Evolutionary conservation across 2,113 vertebrate genomes (phyloP).

Genomic region (Butorides virescens): DNA sequence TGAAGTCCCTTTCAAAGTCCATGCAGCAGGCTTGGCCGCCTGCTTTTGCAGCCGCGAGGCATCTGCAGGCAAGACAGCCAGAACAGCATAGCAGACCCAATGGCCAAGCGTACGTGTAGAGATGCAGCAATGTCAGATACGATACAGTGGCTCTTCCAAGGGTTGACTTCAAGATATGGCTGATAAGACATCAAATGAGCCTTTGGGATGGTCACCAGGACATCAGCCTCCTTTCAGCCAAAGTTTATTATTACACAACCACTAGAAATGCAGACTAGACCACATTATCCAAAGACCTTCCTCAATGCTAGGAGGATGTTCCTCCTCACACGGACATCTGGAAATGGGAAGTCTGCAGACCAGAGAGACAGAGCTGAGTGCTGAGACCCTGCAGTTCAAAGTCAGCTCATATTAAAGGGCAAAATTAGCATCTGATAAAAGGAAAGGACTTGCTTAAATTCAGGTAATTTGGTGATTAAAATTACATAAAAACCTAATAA

Average conservation of each 20-base stretch:
- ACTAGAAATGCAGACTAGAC: not conserved
- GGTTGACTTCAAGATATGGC: not conserved
- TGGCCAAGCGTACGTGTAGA: rapidly evolving
- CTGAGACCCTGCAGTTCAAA: not conserved
- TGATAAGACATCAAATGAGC: not conserved
- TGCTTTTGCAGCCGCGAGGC: not conserved
- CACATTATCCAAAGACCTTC: not conserved
- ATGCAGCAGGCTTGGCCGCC: not conserved
- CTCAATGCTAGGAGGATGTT: not conserved
- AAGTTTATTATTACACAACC: not conserved
- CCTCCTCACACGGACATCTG: not conserved
- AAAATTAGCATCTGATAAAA: not conserved
- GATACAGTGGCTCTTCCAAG: not conserved
- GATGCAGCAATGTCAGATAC: not conserved
- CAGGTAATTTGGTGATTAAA: not conserved
- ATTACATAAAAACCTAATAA: not conserved
- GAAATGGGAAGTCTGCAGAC: not conserved
- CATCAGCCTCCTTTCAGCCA: not conserved
- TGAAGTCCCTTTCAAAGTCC: not conserved
- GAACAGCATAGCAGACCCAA: not conserved
- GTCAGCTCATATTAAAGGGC: not conserved
- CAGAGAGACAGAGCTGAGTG: not conserved
- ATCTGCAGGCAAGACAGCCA: not conserved
- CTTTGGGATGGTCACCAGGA: not conserved
- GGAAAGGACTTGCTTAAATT: not conserved